phyloP scores from a whole-genome alignment of 2,888 invertebrate species.

The Strigamia transsilvanica region DNA sequence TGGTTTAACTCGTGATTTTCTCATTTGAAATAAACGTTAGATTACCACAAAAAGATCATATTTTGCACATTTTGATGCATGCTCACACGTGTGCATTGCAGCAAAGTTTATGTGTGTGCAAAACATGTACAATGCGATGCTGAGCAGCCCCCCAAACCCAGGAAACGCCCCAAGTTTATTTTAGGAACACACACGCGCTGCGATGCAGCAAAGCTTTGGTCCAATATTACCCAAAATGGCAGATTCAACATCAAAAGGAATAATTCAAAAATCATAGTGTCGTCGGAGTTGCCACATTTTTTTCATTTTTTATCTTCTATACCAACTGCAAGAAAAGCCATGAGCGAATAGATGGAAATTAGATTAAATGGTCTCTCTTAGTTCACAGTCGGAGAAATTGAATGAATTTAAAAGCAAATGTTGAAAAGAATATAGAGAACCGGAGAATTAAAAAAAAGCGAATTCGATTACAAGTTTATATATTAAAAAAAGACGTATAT shows the following conservation, averaged over 20 bases:
- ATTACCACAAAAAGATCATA: too few species aligned
- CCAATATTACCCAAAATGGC: too few species aligned
- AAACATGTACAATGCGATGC: background rate
- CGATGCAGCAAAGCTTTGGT: too few species aligned
- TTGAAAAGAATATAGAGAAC: slow-evolving; percentile 7
- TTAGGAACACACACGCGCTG: too few species aligned
- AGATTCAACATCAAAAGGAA: too few species aligned
- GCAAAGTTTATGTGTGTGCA: background rate
- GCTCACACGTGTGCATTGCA: background rate
- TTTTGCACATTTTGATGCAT: too few species aligned
- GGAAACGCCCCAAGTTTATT: too few species aligned
- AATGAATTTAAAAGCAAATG: slow-evolving; percentile 28
- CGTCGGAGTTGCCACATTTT: background rate
- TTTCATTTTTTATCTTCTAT: background rate
- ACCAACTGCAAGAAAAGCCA: background rate
- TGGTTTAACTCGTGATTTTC: too few species aligned
- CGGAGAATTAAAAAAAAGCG: background rate
- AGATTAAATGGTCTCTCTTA: slow-evolving; percentile 10
- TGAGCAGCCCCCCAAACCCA: background rate
- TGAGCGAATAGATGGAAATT: slow-evolving; percentile 17
- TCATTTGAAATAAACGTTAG: too few species aligned
- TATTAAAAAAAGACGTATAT: background rate
- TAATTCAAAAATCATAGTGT: too few species aligned
- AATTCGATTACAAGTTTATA: background rate
- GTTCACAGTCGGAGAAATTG: slow-evolving; percentile 26